Evolutionary conservation across 2,113 vertebrate species (phyloP).

Genomic region (Limnothrissa miodon): DNA sequence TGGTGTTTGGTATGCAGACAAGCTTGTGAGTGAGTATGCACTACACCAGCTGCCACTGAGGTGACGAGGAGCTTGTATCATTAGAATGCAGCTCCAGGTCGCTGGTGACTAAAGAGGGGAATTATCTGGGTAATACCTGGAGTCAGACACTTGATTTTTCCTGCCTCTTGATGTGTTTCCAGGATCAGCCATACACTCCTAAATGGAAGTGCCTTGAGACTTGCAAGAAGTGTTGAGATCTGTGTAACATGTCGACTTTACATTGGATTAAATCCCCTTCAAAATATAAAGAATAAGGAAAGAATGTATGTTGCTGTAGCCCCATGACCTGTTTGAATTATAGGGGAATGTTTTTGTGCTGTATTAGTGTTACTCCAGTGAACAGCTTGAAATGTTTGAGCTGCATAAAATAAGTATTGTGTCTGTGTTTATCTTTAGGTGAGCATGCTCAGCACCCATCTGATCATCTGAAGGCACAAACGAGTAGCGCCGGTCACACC

Average conservation of each 20-base stretch:
- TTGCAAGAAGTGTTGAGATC: neutral
- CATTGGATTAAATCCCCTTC: neutral
- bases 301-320: neutral
- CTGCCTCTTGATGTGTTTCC: neutral
- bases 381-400: neutral
- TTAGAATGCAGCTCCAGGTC: constrained; percentile 17
- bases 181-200: neutral
- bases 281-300: neutral
- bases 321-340: neutral
- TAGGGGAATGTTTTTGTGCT: neutral
- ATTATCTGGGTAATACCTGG: constrained; percentile 22
- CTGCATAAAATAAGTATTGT: neutral
- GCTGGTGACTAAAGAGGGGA: constrained; percentile 15
- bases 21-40: neutral
- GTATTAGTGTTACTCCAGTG: neutral
- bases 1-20: constrained; percentile 13
- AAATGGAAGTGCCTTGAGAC: neutral
- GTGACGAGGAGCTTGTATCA: neutral
- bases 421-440: constrained; percentile 43
- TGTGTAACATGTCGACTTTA: neutral
- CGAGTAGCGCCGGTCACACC: neutral
- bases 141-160: constrained; percentile 21
- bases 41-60: neutral
- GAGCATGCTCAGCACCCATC: neutral
- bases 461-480: neutral